phyloP scores from a whole-genome alignment of 2,113 vertebrate genomes.

The Aleadryas rufinucha region DNA sequence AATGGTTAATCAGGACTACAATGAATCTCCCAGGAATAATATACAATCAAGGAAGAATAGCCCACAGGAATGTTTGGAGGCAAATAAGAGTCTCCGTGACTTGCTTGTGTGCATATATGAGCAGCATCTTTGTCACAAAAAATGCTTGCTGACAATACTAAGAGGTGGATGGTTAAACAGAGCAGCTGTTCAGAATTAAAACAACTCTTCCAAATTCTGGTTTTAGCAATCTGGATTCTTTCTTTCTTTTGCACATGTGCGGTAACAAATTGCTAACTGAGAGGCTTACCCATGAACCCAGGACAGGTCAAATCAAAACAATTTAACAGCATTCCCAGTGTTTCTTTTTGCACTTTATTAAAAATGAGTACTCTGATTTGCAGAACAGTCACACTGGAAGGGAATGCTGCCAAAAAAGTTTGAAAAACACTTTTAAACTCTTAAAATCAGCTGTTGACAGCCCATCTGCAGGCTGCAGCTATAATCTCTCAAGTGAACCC shows the following conservation, averaged over 20 bases:
- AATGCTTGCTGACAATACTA: not conserved
- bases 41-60: not conserved
- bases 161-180: not conserved
- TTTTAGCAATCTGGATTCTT: not conserved
- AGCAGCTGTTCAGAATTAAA: not conserved
- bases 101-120: not conserved
- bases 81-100: not conserved
- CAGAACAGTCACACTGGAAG: not conserved
- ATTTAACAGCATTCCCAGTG: not conserved
- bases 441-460: not conserved
- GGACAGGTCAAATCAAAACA: not conserved
- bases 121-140: not conserved
- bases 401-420: not conserved
- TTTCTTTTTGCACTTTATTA: not conserved
- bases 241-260: not conserved
- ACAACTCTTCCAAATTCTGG: not conserved
- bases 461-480: not conserved
- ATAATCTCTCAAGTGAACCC: not conserved
- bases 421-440: not conserved
- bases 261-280: not conserved
- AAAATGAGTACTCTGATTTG: not conserved
- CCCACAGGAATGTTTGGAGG: not conserved
- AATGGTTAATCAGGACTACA: not conserved
- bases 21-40: not conserved
- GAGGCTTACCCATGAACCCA: not conserved